Evolutionary conservation across 2,888 invertebrate genomes (phyloP).

Genomic region (Mythimna pallens): DNA sequence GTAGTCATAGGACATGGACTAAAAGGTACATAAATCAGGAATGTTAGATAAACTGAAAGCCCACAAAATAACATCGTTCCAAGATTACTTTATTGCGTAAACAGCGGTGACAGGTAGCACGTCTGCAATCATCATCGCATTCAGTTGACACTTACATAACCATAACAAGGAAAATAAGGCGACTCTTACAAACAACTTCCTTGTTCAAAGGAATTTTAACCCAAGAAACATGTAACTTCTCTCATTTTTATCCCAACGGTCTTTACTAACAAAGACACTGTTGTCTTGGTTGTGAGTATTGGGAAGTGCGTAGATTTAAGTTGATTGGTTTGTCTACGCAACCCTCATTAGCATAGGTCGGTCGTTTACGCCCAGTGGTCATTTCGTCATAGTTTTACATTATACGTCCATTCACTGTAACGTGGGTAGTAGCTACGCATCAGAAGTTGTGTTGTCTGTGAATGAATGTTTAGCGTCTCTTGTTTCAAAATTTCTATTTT

Average conservation of each 20-base stretch:
- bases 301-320: conserved; percentile 32
- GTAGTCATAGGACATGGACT: not conserved
- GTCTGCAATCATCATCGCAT: conserved; percentile 50
- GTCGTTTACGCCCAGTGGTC: conserved; percentile 63
- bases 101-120: conserved; percentile 51
- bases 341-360: conserved; percentile 70
- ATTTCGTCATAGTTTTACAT: conserved; percentile 60
- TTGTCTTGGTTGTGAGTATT: conserved; percentile 13
- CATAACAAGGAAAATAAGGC: conserved; percentile 40
- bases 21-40: not conserved
- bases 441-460: not conserved
- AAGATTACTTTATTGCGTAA: conserved; percentile 53
- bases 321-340: conserved; percentile 58
- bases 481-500: not conserved
- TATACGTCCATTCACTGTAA: conserved; percentile 46
- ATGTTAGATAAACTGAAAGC: conserved; percentile 20
- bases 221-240: not conserved
- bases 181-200: conserved; percentile 33
- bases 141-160: conserved; percentile 56
- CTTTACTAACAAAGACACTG: conserved; percentile 1
- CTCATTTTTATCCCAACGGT: conserved; percentile 8
- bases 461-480: not conserved
- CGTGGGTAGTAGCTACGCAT: conserved; percentile 12
- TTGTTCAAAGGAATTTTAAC: conserved; percentile 28
- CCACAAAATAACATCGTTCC: conserved; percentile 22